Percentiles rank a stretch among this genome's conserved stretches.
These are phyloP conservation scores for Xiphorhynchus elegans DNA, from an alignment of 2,113 vertebrate genomes.

Conservation along the genomic window DNA sequence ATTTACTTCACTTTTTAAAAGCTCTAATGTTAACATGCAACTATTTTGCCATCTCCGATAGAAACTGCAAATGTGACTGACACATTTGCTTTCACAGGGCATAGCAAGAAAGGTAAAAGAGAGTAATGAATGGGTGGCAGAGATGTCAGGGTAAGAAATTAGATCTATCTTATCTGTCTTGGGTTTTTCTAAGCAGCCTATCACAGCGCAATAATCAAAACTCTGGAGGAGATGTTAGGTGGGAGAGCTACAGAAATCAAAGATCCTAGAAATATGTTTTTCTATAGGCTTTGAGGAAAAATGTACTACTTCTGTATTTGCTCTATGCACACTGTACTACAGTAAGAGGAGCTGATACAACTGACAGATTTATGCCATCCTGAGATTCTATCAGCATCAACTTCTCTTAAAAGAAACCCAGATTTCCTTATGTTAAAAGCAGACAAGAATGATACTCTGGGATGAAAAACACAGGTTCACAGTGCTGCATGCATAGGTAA, in stretches of 20 bases:
- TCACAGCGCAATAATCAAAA: neutral
- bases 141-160: constrained; percentile 63
- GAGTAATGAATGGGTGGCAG: constrained; percentile 58
- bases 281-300: neutral
- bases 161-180: constrained; percentile 55
- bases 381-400: constrained; percentile 23
- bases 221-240: neutral
- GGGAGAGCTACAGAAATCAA: constrained; percentile 20
- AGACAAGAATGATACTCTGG: neutral
- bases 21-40: constrained; percentile 36
- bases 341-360: neutral
- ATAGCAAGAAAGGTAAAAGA: constrained; percentile 26
- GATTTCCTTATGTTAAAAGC: neutral
- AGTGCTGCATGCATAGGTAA: neutral
- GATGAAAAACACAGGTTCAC: neutral
- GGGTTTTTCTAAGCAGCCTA: constrained; percentile 32
- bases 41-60: neutral
- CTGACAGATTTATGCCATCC: neutral
- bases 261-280: neutral
- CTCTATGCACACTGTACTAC: neutral
- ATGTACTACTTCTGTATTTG: neutral
- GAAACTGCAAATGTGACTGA: constrained; percentile 23
- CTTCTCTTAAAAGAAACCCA: constrained; percentile 25
- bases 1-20: constrained; percentile 24
- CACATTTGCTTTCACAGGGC: constrained; percentile 48